Conservation (phyloP, 2,797 vertebrate genomes). For the Naso thynnoides region DNA sequence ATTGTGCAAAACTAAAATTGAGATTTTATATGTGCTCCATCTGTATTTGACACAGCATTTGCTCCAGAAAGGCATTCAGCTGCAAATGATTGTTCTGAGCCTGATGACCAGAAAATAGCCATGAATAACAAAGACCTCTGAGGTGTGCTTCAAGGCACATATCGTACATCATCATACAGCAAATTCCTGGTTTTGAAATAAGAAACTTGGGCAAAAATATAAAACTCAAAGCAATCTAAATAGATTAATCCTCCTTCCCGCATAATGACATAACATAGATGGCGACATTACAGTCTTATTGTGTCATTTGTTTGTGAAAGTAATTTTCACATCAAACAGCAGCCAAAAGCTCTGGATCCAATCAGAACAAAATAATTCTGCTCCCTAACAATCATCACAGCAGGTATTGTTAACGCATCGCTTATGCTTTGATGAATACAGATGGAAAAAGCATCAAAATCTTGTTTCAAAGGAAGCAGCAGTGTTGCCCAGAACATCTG, state of each 20-base stretch:
- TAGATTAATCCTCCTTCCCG: background rate
- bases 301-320: background rate
- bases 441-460: slow-evolving; percentile 43
- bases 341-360: background rate
- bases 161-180: background rate
- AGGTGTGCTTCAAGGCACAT: slow-evolving; percentile 9
- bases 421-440: slow-evolving; percentile 11
- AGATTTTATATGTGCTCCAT: background rate
- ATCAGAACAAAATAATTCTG: background rate
- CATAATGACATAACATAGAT: background rate
- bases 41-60: slow-evolving; percentile 33
- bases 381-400: slow-evolving; percentile 10
- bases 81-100: slow-evolving; percentile 45
- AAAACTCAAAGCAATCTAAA: background rate
- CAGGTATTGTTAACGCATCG: slow-evolving; percentile 11
- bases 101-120: slow-evolving; percentile 36
- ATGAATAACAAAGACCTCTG: slow-evolving; percentile 36
- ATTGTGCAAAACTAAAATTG: slow-evolving; percentile 19
- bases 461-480: slow-evolving; percentile 28
- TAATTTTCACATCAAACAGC: background rate
- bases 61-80: slow-evolving; percentile 56
- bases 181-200: background rate
- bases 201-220: background rate
- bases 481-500: slow-evolving; percentile 54
- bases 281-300: background rate